These are phyloP conservation scores for Leptopilina myrica DNA, from an alignment of 2,888 invertebrate genomes.

Conservation along the genomic window DNA sequence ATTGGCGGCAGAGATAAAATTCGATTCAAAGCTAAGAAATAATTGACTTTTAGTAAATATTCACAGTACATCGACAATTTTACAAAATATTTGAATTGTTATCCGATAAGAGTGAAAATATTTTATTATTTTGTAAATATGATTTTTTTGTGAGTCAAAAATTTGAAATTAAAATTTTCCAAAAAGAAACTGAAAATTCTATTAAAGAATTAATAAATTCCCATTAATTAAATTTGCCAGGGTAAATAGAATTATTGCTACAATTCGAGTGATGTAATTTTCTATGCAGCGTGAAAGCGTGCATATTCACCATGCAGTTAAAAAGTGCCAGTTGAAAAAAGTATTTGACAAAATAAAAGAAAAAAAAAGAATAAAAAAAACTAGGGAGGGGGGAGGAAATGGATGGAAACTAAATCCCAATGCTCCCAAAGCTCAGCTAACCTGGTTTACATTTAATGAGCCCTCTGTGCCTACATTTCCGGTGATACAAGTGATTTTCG, in stretches of 20 bases:
- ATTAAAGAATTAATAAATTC: background rate
- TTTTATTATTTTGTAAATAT: too few relatives aligned
- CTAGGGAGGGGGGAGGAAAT: too few relatives aligned
- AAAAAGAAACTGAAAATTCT: too few relatives aligned
- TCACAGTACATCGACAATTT: too few relatives aligned
- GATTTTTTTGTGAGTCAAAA: too few relatives aligned
- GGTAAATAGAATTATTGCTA: constrained; percentile 1
- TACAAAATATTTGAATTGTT: too few relatives aligned
- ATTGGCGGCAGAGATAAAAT: too few relatives aligned
- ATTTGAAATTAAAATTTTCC: too few relatives aligned
- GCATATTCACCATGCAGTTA: constrained; percentile 33
- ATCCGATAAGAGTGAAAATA: too few relatives aligned
- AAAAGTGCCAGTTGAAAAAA: background rate
- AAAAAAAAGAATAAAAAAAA: constrained; percentile 8
- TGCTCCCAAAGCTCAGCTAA: constrained; percentile 57
- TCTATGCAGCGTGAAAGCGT: constrained; percentile 50
- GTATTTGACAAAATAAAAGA: background rate
- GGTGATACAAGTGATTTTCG: constrained; percentile 78
- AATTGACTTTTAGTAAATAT: too few relatives aligned
- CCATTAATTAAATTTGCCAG: background rate
- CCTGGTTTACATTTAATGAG: constrained; percentile 60
- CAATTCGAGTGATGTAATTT: background rate
- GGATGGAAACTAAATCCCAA: constrained; percentile 13
- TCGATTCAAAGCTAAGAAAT: too few relatives aligned
- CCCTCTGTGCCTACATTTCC: constrained; percentile 71